phyloP scores from a whole-genome alignment of 1,140 invertebrate genomes.

The Zaprionus vittiger region DNA sequence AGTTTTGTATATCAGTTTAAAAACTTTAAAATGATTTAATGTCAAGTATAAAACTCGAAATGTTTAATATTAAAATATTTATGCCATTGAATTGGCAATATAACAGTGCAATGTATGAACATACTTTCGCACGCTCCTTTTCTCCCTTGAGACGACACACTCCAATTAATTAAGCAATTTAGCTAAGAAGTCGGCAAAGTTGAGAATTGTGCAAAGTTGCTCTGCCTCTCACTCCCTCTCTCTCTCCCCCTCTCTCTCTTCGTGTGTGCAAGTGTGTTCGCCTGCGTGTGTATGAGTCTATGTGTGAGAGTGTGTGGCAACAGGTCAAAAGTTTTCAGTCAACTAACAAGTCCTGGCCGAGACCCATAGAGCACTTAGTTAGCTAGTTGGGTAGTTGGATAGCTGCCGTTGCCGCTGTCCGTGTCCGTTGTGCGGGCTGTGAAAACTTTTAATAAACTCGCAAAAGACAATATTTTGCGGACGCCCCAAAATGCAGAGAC shows the following conservation, averaged over 20 bases:
- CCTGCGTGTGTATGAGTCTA: background rate
- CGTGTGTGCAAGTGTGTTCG: background rate
- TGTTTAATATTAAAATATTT: background rate
- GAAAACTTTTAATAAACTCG: constrained; percentile 78
- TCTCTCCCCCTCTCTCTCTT: too few species aligned
- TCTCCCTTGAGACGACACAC: constrained; percentile 30
- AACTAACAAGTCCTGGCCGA: constrained; percentile 53
- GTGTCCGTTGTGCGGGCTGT: constrained; percentile 23
- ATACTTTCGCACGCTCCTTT: constrained; percentile 6
- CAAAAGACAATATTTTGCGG: constrained; percentile 71
- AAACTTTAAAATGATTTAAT: background rate
- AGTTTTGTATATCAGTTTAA: background rate
- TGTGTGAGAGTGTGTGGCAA: constrained; percentile 47
- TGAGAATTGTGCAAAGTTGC: constrained; percentile 37
- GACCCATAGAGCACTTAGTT: constrained; percentile 41
- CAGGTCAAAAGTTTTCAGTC: constrained; percentile 69
- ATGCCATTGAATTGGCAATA: background rate
- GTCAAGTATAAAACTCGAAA: background rate
- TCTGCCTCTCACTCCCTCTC: background rate
- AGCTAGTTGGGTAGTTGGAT: constrained; percentile 33
- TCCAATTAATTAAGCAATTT: constrained; percentile 78
- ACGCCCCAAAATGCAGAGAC: constrained; percentile 54
- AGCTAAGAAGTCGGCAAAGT: constrained; percentile 59
- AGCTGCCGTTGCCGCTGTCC: constrained; percentile 1
- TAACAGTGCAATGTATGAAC: constrained; percentile 4